Conservation (phyloP, 2,888 invertebrate genomes). For the Alcis repandata region DNA sequence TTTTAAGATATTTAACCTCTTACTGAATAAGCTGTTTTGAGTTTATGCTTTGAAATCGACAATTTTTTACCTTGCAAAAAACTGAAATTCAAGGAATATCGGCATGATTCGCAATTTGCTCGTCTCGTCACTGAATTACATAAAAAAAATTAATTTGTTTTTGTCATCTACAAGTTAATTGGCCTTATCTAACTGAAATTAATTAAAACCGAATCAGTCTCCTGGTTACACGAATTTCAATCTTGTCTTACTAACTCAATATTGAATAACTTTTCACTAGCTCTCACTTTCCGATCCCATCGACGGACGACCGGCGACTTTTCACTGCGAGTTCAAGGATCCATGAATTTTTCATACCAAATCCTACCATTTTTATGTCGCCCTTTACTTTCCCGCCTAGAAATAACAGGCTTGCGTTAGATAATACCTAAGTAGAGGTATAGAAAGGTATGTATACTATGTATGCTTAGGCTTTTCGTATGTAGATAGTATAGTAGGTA, state of each 20-base stretch:
- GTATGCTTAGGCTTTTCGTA: too few relatives aligned
- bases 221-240: not conserved
- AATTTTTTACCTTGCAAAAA: too few relatives aligned
- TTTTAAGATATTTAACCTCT: too few relatives aligned
- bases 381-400: slow-evolving; percentile 44
- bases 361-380: slow-evolving; percentile 62
- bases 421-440: not conserved
- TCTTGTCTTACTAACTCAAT: not conserved
- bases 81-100: too few relatives aligned
- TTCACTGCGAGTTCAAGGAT: slow-evolving; percentile 49
- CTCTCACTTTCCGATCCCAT: slow-evolving; percentile 30
- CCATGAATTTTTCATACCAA: slow-evolving; percentile 69
- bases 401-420: not conserved
- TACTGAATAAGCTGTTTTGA: too few relatives aligned
- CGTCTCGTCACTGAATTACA: not conserved
- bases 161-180: not conserved
- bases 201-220: slow-evolving; percentile 9
- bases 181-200: not conserved
- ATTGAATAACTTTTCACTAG: slow-evolving; percentile 45
- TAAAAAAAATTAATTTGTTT: not conserved
- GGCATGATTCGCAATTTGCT: too few relatives aligned
- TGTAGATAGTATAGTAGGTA: too few relatives aligned
- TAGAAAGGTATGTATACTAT: too few relatives aligned
- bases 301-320: slow-evolving; percentile 49
- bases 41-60: too few relatives aligned